Conservation (phyloP, 2,888 invertebrate species). For the Dynastes tityus region DNA sequence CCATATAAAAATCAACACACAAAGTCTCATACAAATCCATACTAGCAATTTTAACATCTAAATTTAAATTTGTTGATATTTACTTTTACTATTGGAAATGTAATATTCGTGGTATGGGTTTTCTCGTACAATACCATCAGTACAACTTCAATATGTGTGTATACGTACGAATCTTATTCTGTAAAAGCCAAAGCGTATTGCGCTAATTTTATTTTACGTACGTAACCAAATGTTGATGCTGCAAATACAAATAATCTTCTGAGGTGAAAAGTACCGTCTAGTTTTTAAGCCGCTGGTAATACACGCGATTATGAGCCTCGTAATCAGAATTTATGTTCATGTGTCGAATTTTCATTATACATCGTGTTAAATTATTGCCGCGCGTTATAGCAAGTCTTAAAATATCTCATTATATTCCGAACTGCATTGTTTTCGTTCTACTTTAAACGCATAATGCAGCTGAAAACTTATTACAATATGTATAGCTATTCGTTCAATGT, state of each 20-base stretch:
- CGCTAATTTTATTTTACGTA: conserved; percentile 6
- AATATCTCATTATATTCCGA: not conserved
- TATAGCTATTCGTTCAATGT: too few relatives aligned
- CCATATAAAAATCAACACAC: too few relatives aligned
- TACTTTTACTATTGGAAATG: too few relatives aligned
- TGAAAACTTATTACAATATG: not conserved
- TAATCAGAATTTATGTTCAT: conserved; percentile 9
- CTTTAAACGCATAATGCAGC: not conserved
- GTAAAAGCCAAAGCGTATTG: not conserved
- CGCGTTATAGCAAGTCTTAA: not conserved
- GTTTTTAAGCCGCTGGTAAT: not conserved
- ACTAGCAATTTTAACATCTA: too few relatives aligned
- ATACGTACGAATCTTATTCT: not conserved
- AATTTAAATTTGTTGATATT: too few relatives aligned
- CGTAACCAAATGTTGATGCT: conserved; percentile 2
- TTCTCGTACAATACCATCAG: too few relatives aligned
- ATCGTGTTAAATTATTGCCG: not conserved
- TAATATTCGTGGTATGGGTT: too few relatives aligned
- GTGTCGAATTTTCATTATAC: conserved; percentile 5
- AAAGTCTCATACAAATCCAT: too few relatives aligned
- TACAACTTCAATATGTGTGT: too few relatives aligned
- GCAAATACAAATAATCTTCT: not conserved
- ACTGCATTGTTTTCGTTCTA: not conserved
- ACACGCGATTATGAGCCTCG: not conserved
- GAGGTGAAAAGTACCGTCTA: conserved; percentile 5